Conservation (phyloP, 1,140 invertebrate species). For the Lanistes nyassanus region DNA sequence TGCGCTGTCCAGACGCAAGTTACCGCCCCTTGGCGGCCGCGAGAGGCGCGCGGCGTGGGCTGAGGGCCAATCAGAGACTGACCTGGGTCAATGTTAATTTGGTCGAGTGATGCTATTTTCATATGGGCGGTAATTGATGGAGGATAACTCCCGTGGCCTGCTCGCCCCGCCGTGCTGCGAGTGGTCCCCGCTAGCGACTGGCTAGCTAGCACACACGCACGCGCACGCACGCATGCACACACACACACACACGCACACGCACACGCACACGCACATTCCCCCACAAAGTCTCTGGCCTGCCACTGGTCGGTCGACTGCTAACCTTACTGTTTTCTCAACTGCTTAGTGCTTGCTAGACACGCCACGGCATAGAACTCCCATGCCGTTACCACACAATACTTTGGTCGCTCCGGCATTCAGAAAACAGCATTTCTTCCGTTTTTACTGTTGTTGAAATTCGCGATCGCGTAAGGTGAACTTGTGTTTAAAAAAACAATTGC, state of each 20-base stretch:
- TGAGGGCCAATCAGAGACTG: constrained; percentile 40
- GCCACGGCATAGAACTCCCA: too few relatives aligned
- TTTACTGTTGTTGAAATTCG: too few relatives aligned
- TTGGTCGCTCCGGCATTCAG: too few relatives aligned
- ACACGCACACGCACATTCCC: not conserved
- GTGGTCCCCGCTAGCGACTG: not conserved
- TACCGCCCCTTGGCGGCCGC: constrained; percentile 37
- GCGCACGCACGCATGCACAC: not conserved
- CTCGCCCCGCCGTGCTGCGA: constrained; percentile 8
- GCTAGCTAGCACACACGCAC: not conserved
- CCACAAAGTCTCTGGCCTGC: not conserved
- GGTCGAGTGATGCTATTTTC: constrained; percentile 29
- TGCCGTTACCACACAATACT: too few relatives aligned
- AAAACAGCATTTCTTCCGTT: too few relatives aligned
- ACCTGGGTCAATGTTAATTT: constrained; percentile 28
- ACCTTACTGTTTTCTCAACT: too few relatives aligned
- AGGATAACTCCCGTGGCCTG: constrained; percentile 23
- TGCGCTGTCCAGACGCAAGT: constrained; percentile 32
- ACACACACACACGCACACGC: constrained; percentile 6
- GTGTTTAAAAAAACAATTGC: too few relatives aligned
- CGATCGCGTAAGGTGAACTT: too few relatives aligned
- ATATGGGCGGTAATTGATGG: constrained; percentile 31
- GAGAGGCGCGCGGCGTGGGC: constrained; percentile 21
- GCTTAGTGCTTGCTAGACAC: too few relatives aligned
- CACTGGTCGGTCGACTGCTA: too few relatives aligned